Percentiles rank a stretch among this genome's conserved stretches.
Evolutionary conservation across 2,888 invertebrate genomes (phyloP).

Genomic region (Selenia dentaria): DNA sequence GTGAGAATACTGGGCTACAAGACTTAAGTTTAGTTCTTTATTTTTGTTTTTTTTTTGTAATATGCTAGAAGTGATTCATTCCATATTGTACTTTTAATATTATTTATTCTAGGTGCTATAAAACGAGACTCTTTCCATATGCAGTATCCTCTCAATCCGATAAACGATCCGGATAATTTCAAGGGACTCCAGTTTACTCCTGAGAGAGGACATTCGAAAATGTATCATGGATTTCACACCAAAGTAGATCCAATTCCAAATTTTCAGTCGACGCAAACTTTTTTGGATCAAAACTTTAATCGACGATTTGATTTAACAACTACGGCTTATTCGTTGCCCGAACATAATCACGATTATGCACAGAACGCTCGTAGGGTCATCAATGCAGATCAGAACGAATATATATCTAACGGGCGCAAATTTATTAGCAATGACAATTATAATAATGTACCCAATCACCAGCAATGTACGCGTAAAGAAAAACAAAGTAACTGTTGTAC

Average conservation of each 20-base stretch:
- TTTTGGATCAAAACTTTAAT: constrained; percentile 41
- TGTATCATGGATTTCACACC: constrained; percentile 52
- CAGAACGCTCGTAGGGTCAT: constrained; percentile 6
- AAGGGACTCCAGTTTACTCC: constrained; percentile 41
- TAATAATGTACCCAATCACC: not conserved
- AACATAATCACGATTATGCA: constrained; percentile 3
- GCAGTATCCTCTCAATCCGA: constrained; percentile 23
- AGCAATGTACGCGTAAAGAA: constrained; percentile 11
- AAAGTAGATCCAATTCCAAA: constrained; percentile 25
- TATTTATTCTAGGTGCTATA: constrained; percentile 44
- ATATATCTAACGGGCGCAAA: constrained; percentile 1
- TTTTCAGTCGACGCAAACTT: constrained; percentile 33
- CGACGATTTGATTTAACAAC: constrained; percentile 45
- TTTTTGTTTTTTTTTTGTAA: too few species aligned
- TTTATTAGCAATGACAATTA: not conserved
- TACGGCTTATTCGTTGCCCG: constrained; percentile 12
- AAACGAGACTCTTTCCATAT: constrained; percentile 41
- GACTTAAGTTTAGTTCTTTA: too few species aligned
- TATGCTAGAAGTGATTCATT: too few species aligned
- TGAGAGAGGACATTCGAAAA: constrained; percentile 57
- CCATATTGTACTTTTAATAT: too few species aligned
- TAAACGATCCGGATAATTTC: constrained; percentile 28
- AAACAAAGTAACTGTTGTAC: constrained; percentile 9
- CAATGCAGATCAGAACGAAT: not conserved
- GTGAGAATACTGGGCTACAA: too few species aligned